A percentile compares a stretch with the other conserved stretches of the same genome.
Conservation (phyloP, 2,113 vertebrate species). For the Rhinoderma darwinii region DNA sequence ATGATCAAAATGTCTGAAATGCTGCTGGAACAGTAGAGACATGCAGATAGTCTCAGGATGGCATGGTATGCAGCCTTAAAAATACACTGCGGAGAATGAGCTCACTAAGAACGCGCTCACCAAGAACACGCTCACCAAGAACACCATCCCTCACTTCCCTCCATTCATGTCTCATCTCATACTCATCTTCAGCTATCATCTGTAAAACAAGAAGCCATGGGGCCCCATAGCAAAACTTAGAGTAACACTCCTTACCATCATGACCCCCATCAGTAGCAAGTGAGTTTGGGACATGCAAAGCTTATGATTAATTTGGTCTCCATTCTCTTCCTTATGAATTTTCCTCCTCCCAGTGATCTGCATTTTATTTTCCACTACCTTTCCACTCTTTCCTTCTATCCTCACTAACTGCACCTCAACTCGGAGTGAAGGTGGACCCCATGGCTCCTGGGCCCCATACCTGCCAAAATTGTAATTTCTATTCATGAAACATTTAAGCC, state of each 20-base stretch:
- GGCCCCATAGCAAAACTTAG: neutral
- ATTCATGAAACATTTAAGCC: no score
- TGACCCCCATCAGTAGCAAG: neutral
- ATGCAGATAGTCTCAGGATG: slow-evolving; percentile 18
- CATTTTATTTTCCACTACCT: no score
- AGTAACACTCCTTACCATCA: neutral
- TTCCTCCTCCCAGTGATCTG: neutral
- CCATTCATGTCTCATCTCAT: neutral
- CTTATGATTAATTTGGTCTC: no score
- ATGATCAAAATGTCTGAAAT: slow-evolving; percentile 17
- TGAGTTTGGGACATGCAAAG: no score
- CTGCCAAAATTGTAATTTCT: no score
- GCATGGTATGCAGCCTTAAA: slow-evolving; percentile 19
- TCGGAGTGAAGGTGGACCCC: no score
- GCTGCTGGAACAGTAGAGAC: neutral
- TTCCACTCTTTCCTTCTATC: no score
- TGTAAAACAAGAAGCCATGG: neutral
- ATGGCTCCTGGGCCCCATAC: no score
- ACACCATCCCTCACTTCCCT: neutral
- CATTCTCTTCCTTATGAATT: neutral
- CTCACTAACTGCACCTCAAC: no score
- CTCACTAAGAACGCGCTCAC: neutral
- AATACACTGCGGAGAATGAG: neutral
- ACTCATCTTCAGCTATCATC: neutral
- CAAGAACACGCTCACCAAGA: neutral